A percentile compares a stretch with the other conserved stretches of the same genome.
Conservation (phyloP, 2,113 vertebrate species). For the Monarcha castaneiventris region DNA sequence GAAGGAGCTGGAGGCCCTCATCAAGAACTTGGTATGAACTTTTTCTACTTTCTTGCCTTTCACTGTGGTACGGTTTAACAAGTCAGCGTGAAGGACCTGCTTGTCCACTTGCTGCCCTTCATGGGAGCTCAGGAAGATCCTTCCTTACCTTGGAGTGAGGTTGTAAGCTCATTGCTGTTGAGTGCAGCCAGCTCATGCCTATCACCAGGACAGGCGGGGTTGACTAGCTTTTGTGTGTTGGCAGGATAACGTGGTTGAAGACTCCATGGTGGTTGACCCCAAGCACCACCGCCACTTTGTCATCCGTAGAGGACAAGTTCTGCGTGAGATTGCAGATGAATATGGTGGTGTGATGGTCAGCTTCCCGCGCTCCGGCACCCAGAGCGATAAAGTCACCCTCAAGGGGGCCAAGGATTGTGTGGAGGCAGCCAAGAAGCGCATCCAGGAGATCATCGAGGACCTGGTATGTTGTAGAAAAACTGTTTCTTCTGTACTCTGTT, state of each 20-base stretch:
- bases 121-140: neutral
- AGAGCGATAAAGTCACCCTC: slow-evolving; percentile 91
- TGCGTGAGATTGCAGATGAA: slow-evolving; percentile 93
- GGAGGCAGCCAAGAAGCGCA: slow-evolving; percentile 95
- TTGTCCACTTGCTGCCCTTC: neutral
- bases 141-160: neutral
- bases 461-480: slow-evolving; percentile 73
- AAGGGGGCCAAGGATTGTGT: slow-evolving; percentile 98
- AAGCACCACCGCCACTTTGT: slow-evolving; percentile 97
- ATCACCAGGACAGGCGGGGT: neutral
- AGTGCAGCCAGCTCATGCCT: neutral
- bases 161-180: neutral
- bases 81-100: neutral
- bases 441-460: slow-evolving; percentile 93
- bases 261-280: slow-evolving; percentile 89
- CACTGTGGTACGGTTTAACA: neutral
- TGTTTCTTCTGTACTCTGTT: neutral
- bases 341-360: slow-evolving; percentile 97
- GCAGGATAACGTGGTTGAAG: slow-evolving; percentile 94
- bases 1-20: slow-evolving; percentile 90
- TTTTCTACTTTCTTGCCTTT: neutral
- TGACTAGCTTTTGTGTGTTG: neutral
- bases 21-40: slow-evolving; percentile 87
- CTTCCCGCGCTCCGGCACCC: slow-evolving; percentile 89
- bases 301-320: slow-evolving; percentile 90